A percentile compares a stretch with the other conserved stretches of the same genome.
Evolutionary conservation across 2,797 vertebrate species (phyloP).

Genomic region (Chloroceryle amazona): DNA sequence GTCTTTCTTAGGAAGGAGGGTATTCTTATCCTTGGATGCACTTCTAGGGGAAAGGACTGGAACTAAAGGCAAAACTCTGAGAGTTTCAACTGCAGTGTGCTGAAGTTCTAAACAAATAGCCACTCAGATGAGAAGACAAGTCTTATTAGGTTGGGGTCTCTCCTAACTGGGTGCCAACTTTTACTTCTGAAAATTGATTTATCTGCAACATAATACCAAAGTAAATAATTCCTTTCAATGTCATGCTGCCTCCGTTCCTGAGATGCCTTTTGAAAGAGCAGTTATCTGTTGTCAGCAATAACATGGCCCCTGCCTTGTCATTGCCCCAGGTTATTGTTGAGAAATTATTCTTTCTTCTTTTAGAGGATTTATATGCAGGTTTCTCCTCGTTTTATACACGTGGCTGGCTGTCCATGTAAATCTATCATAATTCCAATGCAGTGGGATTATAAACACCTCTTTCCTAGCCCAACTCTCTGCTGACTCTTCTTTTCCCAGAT

Average conservation of each 20-base stretch:
- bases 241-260: not conserved
- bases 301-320: not conserved
- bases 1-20: not conserved
- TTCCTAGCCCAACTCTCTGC: not conserved
- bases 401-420: not conserved
- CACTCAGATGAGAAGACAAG: not conserved
- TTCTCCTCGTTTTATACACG: not conserved
- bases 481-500: not conserved
- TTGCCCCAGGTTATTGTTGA: constrained; percentile 26
- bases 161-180: not conserved
- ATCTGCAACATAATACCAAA: not conserved
- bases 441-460: not conserved
- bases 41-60: not conserved
- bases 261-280: not conserved
- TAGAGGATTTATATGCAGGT: not conserved
- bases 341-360: constrained; percentile 2
- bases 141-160: not conserved
- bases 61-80: not conserved
- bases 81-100: not conserved
- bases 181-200: not conserved
- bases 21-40: not conserved
- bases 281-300: constrained; percentile 20
- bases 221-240: not conserved
- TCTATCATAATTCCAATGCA: not conserved
- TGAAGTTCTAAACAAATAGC: not conserved